Conservation (phyloP, 2,888 invertebrate genomes). For the Nezara viridula region DNA sequence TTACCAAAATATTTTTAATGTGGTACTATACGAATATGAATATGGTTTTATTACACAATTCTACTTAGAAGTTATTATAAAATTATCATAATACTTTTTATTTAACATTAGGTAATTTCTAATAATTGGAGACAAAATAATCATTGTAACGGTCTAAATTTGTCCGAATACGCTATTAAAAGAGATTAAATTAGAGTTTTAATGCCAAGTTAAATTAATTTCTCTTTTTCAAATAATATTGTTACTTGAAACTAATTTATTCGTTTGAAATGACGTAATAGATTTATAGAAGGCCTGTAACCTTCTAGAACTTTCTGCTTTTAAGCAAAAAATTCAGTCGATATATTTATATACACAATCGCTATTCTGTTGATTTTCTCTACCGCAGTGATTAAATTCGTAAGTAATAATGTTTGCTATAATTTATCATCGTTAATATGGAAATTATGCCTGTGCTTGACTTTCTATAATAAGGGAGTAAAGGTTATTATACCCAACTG, state of each 20-base stretch:
- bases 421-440: background rate
- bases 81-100: background rate
- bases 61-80: background rate
- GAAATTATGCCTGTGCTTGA: background rate
- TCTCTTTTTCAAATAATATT: background rate
- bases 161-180: background rate
- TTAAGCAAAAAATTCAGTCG: constrained; percentile 20
- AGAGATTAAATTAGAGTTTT: background rate
- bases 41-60: background rate
- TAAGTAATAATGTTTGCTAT: background rate
- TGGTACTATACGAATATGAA: background rate
- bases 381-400: background rate
- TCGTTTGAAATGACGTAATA: constrained; percentile 51
- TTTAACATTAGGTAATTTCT: background rate
- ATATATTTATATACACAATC: constrained; percentile 8
- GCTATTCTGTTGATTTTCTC: background rate
- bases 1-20: background rate
- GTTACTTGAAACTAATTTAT: background rate
- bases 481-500: background rate
- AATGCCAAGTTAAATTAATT: background rate
- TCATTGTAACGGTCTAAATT: background rate
- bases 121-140: background rate
- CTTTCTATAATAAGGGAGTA: background rate
- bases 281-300: constrained; percentile 53
- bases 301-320: constrained; percentile 55